These are phyloP conservation scores for Tenebrio molitor DNA, from an alignment of 1,140 invertebrate genomes.

Conservation along the genomic window DNA sequence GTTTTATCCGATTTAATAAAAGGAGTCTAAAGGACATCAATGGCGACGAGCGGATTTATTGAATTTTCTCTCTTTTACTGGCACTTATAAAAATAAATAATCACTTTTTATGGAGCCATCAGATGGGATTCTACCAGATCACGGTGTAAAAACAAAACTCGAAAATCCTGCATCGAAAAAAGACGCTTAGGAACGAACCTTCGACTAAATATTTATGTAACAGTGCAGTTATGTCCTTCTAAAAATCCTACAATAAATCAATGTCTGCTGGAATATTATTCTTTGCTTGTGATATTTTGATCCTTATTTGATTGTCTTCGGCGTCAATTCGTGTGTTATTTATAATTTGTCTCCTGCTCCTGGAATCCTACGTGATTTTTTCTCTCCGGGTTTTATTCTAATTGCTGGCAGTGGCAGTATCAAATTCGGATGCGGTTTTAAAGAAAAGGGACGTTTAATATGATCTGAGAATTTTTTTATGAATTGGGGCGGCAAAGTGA, in stretches of 20 bases:
- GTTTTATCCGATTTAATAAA: constrained; percentile 34
- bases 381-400: not conserved
- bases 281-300: constrained; percentile 22
- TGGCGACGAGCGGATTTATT: constrained; percentile 7
- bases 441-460: too few species aligned
- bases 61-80: constrained; percentile 2
- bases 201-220: constrained; percentile 30
- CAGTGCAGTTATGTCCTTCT: not conserved
- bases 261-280: constrained; percentile 12
- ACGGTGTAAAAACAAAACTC: not conserved
- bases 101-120: constrained; percentile 17
- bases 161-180: not conserved
- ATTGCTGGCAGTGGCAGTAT: not conserved
- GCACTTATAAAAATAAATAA: constrained; percentile 18
- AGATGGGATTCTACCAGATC: not conserved
- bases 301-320: constrained; percentile 23
- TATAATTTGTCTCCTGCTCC: constrained; percentile 29
- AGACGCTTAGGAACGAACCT: not conserved
- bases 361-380: not conserved
- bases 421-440: too few species aligned
- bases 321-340: constrained; percentile 12
- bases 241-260: constrained; percentile 33
- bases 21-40: constrained; percentile 17
- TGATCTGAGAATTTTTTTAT: constrained; percentile 26
- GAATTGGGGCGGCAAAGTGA: constrained; percentile 22